Percentiles rank a stretch among this genome's conserved stretches.
These are phyloP conservation scores for Phymanthus crucifer DNA, from an alignment of 92 coral and sea anemone genomes.

Conservation along the genomic window DNA sequence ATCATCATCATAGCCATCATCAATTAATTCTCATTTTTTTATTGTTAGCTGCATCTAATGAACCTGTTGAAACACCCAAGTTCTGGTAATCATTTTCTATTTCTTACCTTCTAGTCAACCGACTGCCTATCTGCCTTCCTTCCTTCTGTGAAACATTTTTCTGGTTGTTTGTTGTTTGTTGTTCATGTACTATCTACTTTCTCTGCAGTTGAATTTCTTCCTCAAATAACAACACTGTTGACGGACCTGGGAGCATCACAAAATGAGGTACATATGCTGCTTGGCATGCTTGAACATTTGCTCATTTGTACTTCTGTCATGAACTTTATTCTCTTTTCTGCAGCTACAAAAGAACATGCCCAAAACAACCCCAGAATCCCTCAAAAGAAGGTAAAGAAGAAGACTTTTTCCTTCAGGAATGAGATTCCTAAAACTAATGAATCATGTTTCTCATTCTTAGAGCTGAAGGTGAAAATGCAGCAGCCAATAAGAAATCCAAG, in stretches of 20 bases:
- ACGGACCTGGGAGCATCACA: conserved; percentile 99
- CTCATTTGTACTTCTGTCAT: neutral
- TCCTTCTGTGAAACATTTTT: neutral
- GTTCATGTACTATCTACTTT: neutral
- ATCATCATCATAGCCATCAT: neutral
- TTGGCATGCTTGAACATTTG: neutral
- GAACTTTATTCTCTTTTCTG: neutral
- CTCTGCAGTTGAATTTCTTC: conserved; percentile 84
- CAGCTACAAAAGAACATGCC: conserved; percentile 85
- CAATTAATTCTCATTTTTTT: neutral
- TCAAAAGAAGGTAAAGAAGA: conserved; percentile 65
- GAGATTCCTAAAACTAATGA: neutral
- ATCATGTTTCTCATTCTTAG: conserved; percentile 19
- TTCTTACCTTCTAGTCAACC: neutral
- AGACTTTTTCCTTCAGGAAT: neutral
- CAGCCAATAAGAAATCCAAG: conserved; percentile 64
- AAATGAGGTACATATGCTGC: conserved; percentile 68
- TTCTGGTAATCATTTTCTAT: conserved; percentile 56
- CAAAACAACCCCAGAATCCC: conserved; percentile 63
- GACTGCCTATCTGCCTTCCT: neutral
- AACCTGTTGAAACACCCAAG: conserved; percentile 87
- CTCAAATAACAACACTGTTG: conserved; percentile 95
- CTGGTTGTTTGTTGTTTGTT: neutral
- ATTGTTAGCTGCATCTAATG: conserved; percentile 90
- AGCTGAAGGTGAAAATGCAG: conserved; percentile 65